phyloP scores from a whole-genome alignment of 2,888 invertebrate genomes.

The Trissolcus brochymenae region DNA sequence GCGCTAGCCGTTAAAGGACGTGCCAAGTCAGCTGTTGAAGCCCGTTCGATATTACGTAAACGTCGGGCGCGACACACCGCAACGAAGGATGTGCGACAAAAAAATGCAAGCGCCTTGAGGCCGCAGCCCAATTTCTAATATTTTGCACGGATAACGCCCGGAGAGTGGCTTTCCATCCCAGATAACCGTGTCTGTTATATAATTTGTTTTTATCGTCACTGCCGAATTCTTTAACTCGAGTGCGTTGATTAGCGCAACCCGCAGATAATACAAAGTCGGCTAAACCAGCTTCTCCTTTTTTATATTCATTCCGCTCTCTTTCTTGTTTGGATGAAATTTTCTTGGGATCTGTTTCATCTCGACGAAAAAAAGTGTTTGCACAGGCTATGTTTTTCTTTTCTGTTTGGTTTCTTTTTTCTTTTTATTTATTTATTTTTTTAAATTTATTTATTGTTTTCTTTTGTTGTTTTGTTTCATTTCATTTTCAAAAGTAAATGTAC shows the following conservation, averaged over 20 bases:
- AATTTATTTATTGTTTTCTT: too few species aligned
- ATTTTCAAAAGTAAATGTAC: too few species aligned
- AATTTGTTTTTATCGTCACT: conserved; percentile 40
- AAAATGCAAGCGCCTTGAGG: conserved; percentile 3
- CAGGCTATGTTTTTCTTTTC: too few species aligned
- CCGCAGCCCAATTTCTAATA: conserved; percentile 36
- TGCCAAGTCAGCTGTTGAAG: conserved; percentile 65
- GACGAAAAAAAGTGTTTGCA: too few species aligned
- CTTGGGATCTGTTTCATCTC: too few species aligned
- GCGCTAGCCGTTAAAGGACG: conserved; percentile 71
- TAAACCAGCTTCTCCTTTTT: neutral
- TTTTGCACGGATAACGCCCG: conserved; percentile 29
- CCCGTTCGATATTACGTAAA: conserved; percentile 57
- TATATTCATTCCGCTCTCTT: too few species aligned
- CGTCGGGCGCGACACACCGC: conserved; percentile 15
- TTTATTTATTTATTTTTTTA: too few species aligned
- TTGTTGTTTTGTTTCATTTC: too few species aligned
- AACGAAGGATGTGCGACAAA: conserved; percentile 46
- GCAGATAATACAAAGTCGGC: conserved; percentile 3
- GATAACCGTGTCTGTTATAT: conserved; percentile 42
- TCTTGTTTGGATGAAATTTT: too few species aligned
- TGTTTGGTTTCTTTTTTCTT: too few species aligned
- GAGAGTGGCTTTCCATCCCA: conserved; percentile 14
- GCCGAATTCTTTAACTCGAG: conserved; percentile 28
- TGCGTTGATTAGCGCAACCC: conserved; percentile 20